Conservation (phyloP, 2,888 invertebrate species). For the Ectemnius continuus region DNA sequence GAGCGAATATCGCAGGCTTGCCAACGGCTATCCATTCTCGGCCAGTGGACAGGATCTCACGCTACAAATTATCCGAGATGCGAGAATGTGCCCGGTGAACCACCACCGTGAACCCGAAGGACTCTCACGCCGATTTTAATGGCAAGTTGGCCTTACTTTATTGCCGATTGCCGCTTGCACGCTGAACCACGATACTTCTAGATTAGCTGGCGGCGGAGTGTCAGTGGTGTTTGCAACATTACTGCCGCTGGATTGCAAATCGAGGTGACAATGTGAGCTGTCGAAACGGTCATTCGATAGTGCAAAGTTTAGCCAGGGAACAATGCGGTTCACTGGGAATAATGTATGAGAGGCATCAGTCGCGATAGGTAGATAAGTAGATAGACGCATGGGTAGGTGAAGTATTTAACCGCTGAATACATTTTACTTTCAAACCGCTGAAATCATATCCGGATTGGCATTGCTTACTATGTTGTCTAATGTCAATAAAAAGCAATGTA, state of each 20-base stretch:
- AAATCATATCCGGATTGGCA: slow-evolving; percentile 37
- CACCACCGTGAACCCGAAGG: slow-evolving; percentile 14
- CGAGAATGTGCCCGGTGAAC: slow-evolving; percentile 43
- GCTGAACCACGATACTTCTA: no score
- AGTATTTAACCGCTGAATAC: slow-evolving; percentile 41
- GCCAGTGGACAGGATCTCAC: slow-evolving; percentile 51
- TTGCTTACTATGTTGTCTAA: slow-evolving; percentile 9
- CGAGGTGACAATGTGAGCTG: not conserved
- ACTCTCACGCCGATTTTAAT: no score
- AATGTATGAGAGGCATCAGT: slow-evolving; percentile 26
- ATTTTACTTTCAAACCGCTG: slow-evolving; percentile 54
- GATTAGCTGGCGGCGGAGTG: no score
- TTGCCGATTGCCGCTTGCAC: no score
- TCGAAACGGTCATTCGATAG: slow-evolving; percentile 29
- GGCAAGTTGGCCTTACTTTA: no score
- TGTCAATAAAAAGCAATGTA: slow-evolving; percentile 6
- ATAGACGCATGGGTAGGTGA: slow-evolving; percentile 36
- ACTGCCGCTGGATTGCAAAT: no score
- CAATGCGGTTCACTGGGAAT: slow-evolving; percentile 22
- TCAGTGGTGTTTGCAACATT: no score
- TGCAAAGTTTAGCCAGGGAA: slow-evolving; percentile 28
- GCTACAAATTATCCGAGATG: slow-evolving; percentile 59
- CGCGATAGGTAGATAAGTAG: slow-evolving; percentile 29
- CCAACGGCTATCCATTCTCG: slow-evolving; percentile 67
- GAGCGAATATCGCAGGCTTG: slow-evolving; percentile 67